These are phyloP conservation scores for pig (Sus scrofa) DNA, from an alignment of 2,113 vertebrate species.

Conservation along the genomic window T2T-Sscrofa CM000812.6:238832501-238833000, in stretches of 20 bases:
- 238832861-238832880: not conserved
- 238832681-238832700: not conserved
- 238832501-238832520: not conserved
- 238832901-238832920: not conserved
- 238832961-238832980: no score
- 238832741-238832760: not conserved
- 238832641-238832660: not conserved
- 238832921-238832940: not conserved
- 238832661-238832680: not conserved
- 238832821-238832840: not conserved
- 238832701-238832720: not conserved
- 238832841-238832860: not conserved
- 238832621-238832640: constrained; percentile 14
- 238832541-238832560: not conserved
- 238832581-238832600: not conserved
- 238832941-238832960: not conserved
- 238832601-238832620: not conserved
- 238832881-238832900: not conserved
- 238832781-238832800: not conserved
- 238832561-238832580: not conserved
- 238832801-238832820: not conserved
- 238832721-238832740: not conserved
- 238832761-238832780: not conserved
- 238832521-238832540: not conserved
- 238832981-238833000: no score